Conservation (phyloP, 2,888 invertebrate genomes). For the Lepidochrysops patricia region DNA sequence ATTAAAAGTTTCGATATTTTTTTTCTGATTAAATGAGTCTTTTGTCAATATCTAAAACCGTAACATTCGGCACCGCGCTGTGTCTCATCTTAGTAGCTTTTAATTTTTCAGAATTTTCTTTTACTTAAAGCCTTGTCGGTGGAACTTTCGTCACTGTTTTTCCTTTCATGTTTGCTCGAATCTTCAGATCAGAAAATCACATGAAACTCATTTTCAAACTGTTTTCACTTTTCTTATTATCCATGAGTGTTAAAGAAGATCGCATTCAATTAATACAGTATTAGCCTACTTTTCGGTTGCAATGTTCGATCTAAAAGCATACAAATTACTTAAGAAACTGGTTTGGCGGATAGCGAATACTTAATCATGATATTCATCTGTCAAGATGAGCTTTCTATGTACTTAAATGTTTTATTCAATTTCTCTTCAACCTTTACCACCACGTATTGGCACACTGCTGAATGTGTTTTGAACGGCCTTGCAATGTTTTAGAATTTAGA, state of each 20-base stretch:
- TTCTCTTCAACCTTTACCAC: constrained; percentile 37
- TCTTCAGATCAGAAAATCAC: too few relatives aligned
- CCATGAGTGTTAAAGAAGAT: not conserved
- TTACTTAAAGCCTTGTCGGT: too few relatives aligned
- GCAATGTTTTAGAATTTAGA: too few relatives aligned
- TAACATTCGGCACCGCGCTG: too few relatives aligned
- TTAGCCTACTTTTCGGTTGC: constrained; percentile 15
- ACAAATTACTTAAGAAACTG: constrained; percentile 35
- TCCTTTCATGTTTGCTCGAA: too few relatives aligned
- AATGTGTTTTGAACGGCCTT: too few relatives aligned
- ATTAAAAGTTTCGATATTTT: not conserved
- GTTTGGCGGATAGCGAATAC: constrained; percentile 32
- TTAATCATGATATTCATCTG: constrained; percentile 51
- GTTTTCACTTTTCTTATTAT: not conserved
- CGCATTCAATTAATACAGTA: not conserved
- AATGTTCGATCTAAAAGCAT: not conserved
- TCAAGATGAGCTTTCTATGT: constrained; percentile 60
- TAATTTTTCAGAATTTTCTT: too few relatives aligned
- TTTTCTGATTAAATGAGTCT: not conserved
- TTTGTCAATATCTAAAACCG: too few relatives aligned
- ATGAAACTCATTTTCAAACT: too few relatives aligned
- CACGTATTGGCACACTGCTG: not conserved
- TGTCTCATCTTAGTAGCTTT: too few relatives aligned
- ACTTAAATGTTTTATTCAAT: constrained; percentile 62
- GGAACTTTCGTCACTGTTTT: too few relatives aligned